Percentiles rank a stretch among this genome's conserved stretches.
phyloP scores from a whole-genome alignment of 2,113 vertebrate genomes.

The Epinephelus fuscoguttatus region DNA sequence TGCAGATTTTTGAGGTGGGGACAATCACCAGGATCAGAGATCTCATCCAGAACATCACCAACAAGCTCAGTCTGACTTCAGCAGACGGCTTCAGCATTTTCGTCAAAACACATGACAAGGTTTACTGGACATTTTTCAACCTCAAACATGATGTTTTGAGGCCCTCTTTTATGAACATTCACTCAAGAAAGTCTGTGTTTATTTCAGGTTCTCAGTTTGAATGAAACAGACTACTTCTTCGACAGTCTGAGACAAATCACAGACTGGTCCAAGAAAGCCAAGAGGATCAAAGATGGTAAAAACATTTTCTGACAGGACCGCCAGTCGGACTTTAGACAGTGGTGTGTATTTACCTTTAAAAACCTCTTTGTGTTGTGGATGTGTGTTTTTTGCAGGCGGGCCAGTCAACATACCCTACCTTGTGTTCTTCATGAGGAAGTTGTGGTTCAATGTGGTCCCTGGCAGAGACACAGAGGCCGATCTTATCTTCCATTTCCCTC shows the following conservation, averaged over 20 bases:
- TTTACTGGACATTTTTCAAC: slow-evolving; percentile 51
- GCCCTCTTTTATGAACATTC: neutral
- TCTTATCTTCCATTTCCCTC: slow-evolving; percentile 94
- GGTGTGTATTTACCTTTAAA: neutral
- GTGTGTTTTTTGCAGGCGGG: slow-evolving; percentile 73
- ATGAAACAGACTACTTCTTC: slow-evolving; percentile 95
- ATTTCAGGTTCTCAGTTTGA: slow-evolving; percentile 92
- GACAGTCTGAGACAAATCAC: slow-evolving; percentile 93
- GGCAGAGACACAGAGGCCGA: slow-evolving; percentile 93
- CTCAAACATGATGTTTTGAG: neutral
- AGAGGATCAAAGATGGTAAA: slow-evolving; percentile 90
- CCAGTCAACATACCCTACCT: slow-evolving; percentile 82
- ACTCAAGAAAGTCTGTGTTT: neutral
- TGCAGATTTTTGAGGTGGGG: slow-evolving; percentile 89
- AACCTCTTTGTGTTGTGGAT: slow-evolving; percentile 2
- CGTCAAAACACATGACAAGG: slow-evolving; percentile 95
- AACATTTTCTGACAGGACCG: neutral
- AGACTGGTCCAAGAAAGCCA: slow-evolving; percentile 91
- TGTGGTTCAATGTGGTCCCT: slow-evolving; percentile 93
- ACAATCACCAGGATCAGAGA: slow-evolving; percentile 88
- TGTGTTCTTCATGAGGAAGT: slow-evolving; percentile 96
- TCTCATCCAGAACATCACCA: slow-evolving; percentile 85
- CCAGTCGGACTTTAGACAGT: neutral
- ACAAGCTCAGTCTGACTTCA: slow-evolving; percentile 86
- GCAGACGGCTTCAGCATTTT: slow-evolving; percentile 96